Evolutionary conservation across 2,888 invertebrate species (phyloP).

Genomic region (Drosophila koepferae): DNA sequence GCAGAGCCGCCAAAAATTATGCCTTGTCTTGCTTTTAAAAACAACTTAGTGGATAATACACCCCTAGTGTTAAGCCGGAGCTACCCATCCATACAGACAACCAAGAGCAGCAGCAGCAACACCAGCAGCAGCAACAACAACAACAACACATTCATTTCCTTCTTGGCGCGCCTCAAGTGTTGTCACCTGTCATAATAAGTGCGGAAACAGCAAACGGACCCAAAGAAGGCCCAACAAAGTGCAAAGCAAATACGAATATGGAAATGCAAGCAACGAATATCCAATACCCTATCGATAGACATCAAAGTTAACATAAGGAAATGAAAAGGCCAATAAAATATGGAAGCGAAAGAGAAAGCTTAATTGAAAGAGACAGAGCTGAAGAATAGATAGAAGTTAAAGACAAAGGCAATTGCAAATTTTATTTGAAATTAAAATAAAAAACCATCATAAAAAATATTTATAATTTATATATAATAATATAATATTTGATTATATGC

Average conservation of each 20-base stretch:
- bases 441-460: too few relatives aligned
- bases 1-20: slow-evolving; percentile 60
- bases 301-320: neutral
- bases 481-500: too few relatives aligned
- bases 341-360: neutral
- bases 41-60: slow-evolving; percentile 81
- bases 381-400: too few relatives aligned
- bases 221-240: slow-evolving; percentile 39
- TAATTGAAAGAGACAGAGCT: too few relatives aligned
- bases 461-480: too few relatives aligned
- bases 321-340: neutral
- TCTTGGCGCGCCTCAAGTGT: slow-evolving; percentile 81
- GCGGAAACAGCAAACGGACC: slow-evolving; percentile 66
- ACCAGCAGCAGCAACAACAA: slow-evolving; percentile 13
- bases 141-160: slow-evolving; percentile 76
- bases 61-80: slow-evolving; percentile 75
- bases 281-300: slow-evolving; percentile 9
- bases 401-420: neutral
- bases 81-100: slow-evolving; percentile 51
- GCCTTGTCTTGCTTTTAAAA: slow-evolving; percentile 81
- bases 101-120: slow-evolving; percentile 18
- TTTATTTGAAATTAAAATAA: too few relatives aligned
- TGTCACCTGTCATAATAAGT: slow-evolving; percentile 82
- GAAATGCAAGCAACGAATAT: slow-evolving; percentile 23
- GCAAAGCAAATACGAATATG: slow-evolving; percentile 14